Evolutionary conservation across 2,888 invertebrate genomes (phyloP), one percentile per base, ranked within the genome.

Genomic region (Hedya salicella): DNA sequence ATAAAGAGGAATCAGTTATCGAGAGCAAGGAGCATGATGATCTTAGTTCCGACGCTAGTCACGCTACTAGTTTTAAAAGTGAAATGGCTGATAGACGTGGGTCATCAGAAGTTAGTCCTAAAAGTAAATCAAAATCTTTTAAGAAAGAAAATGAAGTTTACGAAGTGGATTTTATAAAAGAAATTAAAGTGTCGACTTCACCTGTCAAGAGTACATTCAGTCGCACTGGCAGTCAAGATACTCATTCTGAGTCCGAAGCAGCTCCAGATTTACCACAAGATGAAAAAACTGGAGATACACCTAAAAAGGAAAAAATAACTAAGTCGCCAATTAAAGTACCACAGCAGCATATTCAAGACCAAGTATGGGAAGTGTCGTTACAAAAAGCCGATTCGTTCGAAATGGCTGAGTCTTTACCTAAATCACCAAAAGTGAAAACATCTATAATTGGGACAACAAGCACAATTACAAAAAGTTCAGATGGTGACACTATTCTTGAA

Each of bases 211-310:
- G 90, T 72, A 83, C 90, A 4, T 93, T 92, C 72, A 93, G 93
- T 75, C 84, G 92, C 59, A 93, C 92, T 57, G 93, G 93, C 57
- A 93, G 93, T 78, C 93, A 93, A 79, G 93, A 93, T 70, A 93
- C 93, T 17, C 93, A 93, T 70, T 93, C 93, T 1, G 93, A 93
- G 75, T 93, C 93, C 5, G 93, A 93, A 82, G 78, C 85, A 44
- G 92, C 92, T 14, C 93, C 93, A 19, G 93, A 93, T 71, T 79
- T 92, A 65, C 92, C 93, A 39, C 89, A 92, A 62, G 90, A 92
- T 73, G 87, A 88, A 13, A 91, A 81, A 74, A 82, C 83, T 53
- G 81, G 81, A 52, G 89, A 91, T 30, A 86, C 86, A 5, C 87
- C 89, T 16, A 87, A 89, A 72, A 88, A 83, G 75, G 87, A 88